Base-by-base conservation (phyloP, 2,113 vertebrate species). In the Hipposideros armiger region DNA sequence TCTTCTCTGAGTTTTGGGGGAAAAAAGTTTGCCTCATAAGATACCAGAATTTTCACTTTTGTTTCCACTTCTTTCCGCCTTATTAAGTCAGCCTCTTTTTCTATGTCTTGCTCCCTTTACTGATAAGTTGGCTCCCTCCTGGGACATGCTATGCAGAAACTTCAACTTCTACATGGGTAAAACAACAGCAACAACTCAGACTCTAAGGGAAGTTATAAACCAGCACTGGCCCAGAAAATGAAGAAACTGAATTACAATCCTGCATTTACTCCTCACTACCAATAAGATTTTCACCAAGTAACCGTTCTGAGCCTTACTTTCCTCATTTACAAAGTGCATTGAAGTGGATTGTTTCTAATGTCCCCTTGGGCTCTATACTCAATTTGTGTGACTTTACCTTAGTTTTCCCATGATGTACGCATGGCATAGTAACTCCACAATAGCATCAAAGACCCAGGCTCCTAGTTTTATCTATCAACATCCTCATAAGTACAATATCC, bases 91-190 rank as follows among this genome's bases (percentile, higher is more conserved):
- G 24, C 7, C 4, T 69, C 17, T 69, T 89, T 19, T 11, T 76
- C 30, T 87, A 24, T 58, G 22, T 78, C 45, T 89, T 85, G 32
- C 3, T 76, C 45, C 56, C 74, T 56, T 56, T 47, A 47, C 17
- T 73, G 30, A 78, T 40, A 90, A 64, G 70, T 54, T 32, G 45
- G 10, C 24, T 95, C 24, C 36, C 4, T 93, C 26, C 72, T 72
- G 66, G 90, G 45, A 93, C 84, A 90, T 54, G 13, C 8, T 70
- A 72, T 30, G 36, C 54, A 89, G 64, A 89, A 89, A 93, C 64
- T 64, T 56, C 72, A 90, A 32, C 32, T 36, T 85, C 36, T 72
- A 8, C 4, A 2, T 70, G 42, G 16, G 54, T 64, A 72, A 90
- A 64, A 30, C 40, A 87, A 40, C 8, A 77, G 22, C 62, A 77